Evolutionary conservation across 1,140 invertebrate species (phyloP).

Genomic region (Sminthurides bifidus): DNA sequence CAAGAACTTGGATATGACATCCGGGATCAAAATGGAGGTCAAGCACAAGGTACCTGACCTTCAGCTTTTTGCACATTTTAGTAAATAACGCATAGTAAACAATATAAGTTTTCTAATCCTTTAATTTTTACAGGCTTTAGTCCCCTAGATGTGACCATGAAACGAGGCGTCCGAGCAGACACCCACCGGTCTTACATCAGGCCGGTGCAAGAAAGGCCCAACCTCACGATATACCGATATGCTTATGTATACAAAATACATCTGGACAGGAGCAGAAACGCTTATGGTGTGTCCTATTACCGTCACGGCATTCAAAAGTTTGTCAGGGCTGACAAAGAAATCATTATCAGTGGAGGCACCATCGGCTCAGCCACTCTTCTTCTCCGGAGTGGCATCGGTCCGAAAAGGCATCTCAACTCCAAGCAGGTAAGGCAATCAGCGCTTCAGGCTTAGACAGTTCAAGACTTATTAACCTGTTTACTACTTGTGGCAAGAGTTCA

Average conservation of each 20-base stretch:
- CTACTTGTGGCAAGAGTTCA: too few species aligned
- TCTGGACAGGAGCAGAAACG: slow-evolving; percentile 10
- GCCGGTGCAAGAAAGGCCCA: slow-evolving; percentile 15
- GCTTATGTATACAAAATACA: slow-evolving; percentile 17
- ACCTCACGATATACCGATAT: slow-evolving; percentile 16
- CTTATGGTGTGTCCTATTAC: slow-evolving; percentile 20
- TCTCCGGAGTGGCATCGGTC: slow-evolving; percentile 44
- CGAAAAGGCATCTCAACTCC: slow-evolving; percentile 36
- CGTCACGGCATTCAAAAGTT: slow-evolving; percentile 13
- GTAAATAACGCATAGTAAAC: background rate
- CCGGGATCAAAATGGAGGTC: slow-evolving; percentile 3
- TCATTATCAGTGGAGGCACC: slow-evolving; percentile 34
- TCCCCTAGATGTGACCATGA: slow-evolving; percentile 24
- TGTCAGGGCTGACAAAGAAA: slow-evolving; percentile 33
- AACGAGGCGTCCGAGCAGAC: slow-evolving; percentile 16
- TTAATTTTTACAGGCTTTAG: slow-evolving; percentile 17
- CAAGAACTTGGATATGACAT: background rate
- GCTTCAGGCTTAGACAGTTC: background rate
- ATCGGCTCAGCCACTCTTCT: slow-evolving; percentile 38
- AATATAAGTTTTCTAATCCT: background rate
- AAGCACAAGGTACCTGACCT: background rate
- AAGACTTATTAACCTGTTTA: background rate
- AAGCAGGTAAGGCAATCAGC: slow-evolving; percentile 23
- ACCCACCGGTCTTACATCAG: slow-evolving; percentile 22
- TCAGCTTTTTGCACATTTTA: background rate